Percentiles rank a stretch among this genome's conserved stretches.
phyloP scores from a whole-genome alignment of 2,888 invertebrate species.

The Drosophila histrio region DNA sequence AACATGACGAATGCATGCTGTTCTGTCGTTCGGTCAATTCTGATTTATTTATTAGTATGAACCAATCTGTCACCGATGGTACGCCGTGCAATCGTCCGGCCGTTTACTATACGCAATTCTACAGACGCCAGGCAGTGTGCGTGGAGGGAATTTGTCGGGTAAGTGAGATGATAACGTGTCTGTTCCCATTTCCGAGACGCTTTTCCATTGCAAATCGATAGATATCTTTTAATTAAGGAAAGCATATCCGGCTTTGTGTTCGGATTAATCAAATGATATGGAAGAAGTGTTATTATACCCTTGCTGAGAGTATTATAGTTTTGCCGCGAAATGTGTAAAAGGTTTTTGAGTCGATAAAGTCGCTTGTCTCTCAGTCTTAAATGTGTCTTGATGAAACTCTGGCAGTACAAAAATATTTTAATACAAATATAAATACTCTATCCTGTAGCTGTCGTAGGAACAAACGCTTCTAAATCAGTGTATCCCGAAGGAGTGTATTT shows the following conservation, averaged over 20 bases:
- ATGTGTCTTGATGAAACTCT: no score
- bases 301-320: neutral
- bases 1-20: constrained; percentile 89
- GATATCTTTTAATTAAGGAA: constrained; percentile 10
- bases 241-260: constrained; percentile 1
- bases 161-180: constrained; percentile 80
- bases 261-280: constrained; percentile 10
- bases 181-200: neutral
- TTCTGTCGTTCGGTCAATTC: constrained; percentile 92
- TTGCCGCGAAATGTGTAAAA: neutral
- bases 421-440: no score
- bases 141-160: constrained; percentile 93
- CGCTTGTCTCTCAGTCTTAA: no score
- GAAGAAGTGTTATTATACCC: neutral
- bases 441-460: no score
- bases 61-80: constrained; percentile 91
- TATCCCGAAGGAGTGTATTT: no score
- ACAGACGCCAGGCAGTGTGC: constrained; percentile 88
- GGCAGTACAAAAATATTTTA: no score
- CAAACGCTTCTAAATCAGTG: no score
- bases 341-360: no score
- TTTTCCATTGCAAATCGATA: constrained; percentile 1
- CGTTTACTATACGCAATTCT: constrained; percentile 84
- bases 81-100: constrained; percentile 89
- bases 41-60: constrained; percentile 92